Evolutionary conservation across 2,797 vertebrate species (phyloP).

Genomic region (Avahi laniger): DNA sequence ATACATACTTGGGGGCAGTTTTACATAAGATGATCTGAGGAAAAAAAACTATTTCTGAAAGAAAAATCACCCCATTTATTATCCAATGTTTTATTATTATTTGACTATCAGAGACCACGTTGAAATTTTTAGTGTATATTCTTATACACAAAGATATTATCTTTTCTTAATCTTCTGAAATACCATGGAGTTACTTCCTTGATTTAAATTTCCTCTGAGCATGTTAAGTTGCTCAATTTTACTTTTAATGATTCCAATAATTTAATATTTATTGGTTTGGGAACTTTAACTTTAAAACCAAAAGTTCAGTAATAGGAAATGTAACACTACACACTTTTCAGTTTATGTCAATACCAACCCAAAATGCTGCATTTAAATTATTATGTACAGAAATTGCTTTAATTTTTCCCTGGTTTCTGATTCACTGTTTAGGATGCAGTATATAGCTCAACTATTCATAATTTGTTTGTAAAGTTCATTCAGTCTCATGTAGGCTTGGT

Average conservation of each 20-base stretch:
- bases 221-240: background rate
- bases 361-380: background rate
- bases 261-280: background rate
- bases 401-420: background rate
- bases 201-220: background rate
- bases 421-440: background rate
- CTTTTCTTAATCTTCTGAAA: conserved; percentile 14
- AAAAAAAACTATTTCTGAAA: background rate
- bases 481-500: background rate
- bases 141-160: background rate
- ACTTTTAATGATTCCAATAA: background rate
- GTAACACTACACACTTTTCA: background rate
- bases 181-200: background rate
- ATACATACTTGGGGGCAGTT: background rate
- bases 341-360: background rate
- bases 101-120: background rate
- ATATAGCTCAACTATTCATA: background rate
- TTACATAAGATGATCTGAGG: background rate
- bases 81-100: background rate
- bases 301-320: background rate
- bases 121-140: background rate
- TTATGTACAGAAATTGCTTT: background rate
- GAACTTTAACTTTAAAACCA: background rate
- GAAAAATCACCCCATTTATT: background rate
- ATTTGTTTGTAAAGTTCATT: background rate